Conservation (phyloP, 2,888 invertebrate species). For the Physocephala rufipes region DNA sequence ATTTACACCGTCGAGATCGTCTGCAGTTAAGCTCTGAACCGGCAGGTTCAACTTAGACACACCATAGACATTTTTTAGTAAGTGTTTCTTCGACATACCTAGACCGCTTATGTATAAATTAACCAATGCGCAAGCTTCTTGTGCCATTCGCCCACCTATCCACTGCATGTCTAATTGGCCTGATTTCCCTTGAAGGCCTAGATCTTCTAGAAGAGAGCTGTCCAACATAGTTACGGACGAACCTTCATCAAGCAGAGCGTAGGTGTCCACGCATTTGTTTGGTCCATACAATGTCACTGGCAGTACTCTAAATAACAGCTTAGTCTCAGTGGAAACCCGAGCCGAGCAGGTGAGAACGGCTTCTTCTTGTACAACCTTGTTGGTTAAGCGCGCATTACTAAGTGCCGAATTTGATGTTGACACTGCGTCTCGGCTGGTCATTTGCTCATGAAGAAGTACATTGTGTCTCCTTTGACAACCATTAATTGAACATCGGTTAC, state of each 20-base stretch:
- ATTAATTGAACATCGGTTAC: not conserved
- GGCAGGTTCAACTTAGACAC: not conserved
- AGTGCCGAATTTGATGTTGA: not conserved
- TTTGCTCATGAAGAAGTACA: not conserved
- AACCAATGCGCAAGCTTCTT: too few species aligned
- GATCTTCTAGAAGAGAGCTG: not conserved
- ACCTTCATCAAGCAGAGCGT: too few species aligned
- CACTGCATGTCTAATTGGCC: not conserved
- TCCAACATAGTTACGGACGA: not conserved
- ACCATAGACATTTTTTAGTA: not conserved
- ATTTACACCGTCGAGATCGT: not conserved
- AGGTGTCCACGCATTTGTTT: too few species aligned
- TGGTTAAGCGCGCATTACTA: not conserved
- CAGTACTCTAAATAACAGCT: too few species aligned
- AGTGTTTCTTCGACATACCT: not conserved
- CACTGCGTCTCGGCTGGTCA: not conserved
- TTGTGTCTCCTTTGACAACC: not conserved
- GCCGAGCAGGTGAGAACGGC: too few species aligned
- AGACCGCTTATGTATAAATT: not conserved
- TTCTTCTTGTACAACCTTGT: not conserved
- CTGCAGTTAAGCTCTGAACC: not conserved
- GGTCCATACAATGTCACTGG: too few species aligned
- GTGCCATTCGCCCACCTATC: too few species aligned
- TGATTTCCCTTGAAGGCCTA: not conserved
- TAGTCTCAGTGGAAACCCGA: too few species aligned